Base-by-base conservation (phyloP, 2,113 vertebrate genomes). In the Otolemur garnettii region DNA sequence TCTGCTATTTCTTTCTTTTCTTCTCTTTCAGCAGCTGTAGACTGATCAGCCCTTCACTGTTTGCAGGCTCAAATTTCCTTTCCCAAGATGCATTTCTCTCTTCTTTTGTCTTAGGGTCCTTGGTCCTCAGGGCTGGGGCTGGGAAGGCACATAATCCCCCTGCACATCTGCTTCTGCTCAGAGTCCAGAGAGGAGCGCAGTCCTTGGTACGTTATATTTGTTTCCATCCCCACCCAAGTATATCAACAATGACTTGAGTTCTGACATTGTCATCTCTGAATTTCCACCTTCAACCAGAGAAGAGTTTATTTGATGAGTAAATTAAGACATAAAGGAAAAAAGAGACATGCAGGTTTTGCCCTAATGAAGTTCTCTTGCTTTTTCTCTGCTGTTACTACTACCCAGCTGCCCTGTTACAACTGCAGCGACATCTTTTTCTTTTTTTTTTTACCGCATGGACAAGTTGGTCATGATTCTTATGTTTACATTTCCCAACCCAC, bases 401-500 rank as follows among this genome's bases (percentile, higher is more conserved):
- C 35, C 35, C 89, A 92, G 74, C 92, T 74, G 30, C 12, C 84
- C 45, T 17, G 19, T n/a, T 60, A 85, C 94, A 96, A 94, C 30
- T 62, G 33, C 88, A 74, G 21, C 9, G 28, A 35, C 88, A 93
- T 94, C 79, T 97, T 94, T 95, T 50, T 50, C 45, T 50, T 50
- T 50, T 50, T 45, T 50, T 91, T 33, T 91, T 91, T 91, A 90
- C 86, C 96, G 94, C 74, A 57, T 26, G 38, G 87, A 68, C 92
- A 87, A 90, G 33, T 79, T 87, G 92, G 62, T 84, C 81, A 83
- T 94, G 80, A 91, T 64, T 93, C 22, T 74, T 59, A 3, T 82
- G 91, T 96, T 95, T 91, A 45, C 89, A 42, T 95, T 97, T 94
- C 69, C 79, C 35, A 96, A 62, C 18, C 42, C 26, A 35, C 50